phyloP scores from a whole-genome alignment of 2,113 vertebrate genomes.

The Corydoras sp. region DNA sequence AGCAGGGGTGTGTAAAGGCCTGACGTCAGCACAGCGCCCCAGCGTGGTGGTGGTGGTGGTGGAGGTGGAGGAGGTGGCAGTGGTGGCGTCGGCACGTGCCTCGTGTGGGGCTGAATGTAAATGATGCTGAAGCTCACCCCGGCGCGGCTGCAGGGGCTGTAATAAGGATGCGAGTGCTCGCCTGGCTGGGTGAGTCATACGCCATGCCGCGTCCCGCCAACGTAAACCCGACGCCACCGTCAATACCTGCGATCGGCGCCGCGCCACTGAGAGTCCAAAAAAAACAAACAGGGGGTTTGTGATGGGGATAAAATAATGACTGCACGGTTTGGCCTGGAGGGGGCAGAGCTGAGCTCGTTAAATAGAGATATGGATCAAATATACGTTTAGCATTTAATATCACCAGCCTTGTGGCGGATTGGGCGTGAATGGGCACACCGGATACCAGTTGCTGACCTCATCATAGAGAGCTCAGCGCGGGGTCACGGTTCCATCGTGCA shows the following conservation, averaged over 20 bases:
- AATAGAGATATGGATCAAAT: no score
- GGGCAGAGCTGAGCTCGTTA: no score
- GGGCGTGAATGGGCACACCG: no score
- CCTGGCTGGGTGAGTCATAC: neutral
- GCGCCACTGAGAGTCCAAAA: no score
- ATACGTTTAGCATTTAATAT: no score
- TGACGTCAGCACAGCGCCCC: constrained; percentile 50
- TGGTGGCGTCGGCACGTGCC: constrained; percentile 72
- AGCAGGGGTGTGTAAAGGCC: neutral
- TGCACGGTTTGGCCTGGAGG: no score
- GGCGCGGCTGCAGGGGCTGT: constrained; percentile 3
- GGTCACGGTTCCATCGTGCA: no score
- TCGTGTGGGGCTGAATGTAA: constrained; percentile 70
- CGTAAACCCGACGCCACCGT: constrained; percentile 9
- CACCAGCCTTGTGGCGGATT: no score
- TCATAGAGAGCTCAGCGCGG: no score
- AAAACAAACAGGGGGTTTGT: no score
- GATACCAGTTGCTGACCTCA: no score
- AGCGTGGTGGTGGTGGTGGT: constrained; percentile 76
- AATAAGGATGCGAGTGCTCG: neutral
- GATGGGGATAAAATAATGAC: no score
- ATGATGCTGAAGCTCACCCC: constrained; percentile 49
- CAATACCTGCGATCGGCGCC: neutral
- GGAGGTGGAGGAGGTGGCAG: constrained; percentile 74
- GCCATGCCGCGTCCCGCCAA: constrained; percentile 19